Conservation (phyloP, 1,140 invertebrate species). For the Helicoverpa armigera region DNA sequence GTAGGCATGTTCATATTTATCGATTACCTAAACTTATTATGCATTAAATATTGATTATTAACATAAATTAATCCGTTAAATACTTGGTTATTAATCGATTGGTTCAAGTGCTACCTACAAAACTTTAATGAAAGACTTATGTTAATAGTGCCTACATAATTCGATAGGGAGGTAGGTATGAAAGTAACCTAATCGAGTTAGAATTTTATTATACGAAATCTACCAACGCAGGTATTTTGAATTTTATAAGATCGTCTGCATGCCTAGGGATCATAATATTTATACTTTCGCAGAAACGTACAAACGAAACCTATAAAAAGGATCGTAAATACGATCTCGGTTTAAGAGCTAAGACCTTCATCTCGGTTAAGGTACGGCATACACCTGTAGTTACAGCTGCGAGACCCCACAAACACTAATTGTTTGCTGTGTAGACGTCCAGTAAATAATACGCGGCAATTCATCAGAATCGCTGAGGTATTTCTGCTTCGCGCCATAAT, state of each 20-base stretch:
- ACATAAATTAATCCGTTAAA: no score
- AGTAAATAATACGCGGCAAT: constrained; percentile 78
- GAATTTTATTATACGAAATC: background rate
- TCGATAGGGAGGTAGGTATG: no score
- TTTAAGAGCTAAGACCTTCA: constrained; percentile 18
- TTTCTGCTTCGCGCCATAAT: constrained; percentile 82
- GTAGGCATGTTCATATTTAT: background rate
- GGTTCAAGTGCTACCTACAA: no score
- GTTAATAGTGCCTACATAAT: no score
- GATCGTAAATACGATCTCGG: constrained; percentile 18
- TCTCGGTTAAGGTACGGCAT: constrained; percentile 12
- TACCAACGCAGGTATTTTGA: background rate
- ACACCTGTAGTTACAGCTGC: constrained; percentile 36
- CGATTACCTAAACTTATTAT: background rate
- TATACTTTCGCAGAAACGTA: constrained; percentile 12
- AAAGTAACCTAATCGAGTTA: no score
- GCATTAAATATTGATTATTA: background rate
- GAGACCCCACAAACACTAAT: constrained; percentile 37
- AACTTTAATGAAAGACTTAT: no score
- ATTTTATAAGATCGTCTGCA: constrained; percentile 26
- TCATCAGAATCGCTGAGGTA: constrained; percentile 79
- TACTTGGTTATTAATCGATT: no score
- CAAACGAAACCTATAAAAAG: constrained; percentile 25
- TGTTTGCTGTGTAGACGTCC: constrained; percentile 55
- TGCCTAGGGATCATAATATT: constrained; percentile 18